Evolutionary conservation across 2,797 vertebrate genomes (phyloP), one percentile per base, ranked within the genome.

Genomic region (Monodelphis domestica): DNA sequence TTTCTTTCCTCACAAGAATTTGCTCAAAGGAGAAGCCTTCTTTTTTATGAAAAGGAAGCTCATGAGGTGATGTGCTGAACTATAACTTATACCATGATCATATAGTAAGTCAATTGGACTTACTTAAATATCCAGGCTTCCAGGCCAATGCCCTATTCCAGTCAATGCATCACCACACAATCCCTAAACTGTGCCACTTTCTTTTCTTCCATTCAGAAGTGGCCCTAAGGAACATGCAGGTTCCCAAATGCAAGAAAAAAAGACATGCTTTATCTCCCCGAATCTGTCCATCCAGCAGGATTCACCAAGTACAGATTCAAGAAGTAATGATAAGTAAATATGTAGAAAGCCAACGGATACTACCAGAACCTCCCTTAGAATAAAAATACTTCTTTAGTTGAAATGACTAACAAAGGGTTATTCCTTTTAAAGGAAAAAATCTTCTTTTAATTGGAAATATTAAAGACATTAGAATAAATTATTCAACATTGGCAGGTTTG

Each of bases 401-500:
- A 84, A 50, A 84, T 84, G 38, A 84, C 9, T 94, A 78, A 56
- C 21, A 51, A 17, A 84, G 21, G 90, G 14, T 55, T 55, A 93
- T n/a, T n/a, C 54, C 24, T 88, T 91, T 84, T 26, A 87, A 84
- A 84, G 38, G 45, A 84, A 84, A 84, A 84, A 78, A n/a, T 45
- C n/a, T 21, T 90, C n/a, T 53, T 94, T 92, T 51, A 63, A 53
- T 53, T 90, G 54, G 24, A 93, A 89, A 21, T 17, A 57, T 54
- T 38, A 84, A 89, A 59, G 59, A 90, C 1, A 2, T 91, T 21
- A 30, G 89, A 63, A 92, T 53, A 93, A 30, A 87, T 38, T 29
- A 53, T 45, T 29, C 70, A 89, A 56, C 29, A 30, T 1, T 14
- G 59, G 59, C 28, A 15, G 5, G 70, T 88, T 89, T 89, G 33